Base-by-base conservation (phyloP, 2,888 invertebrate genomes). In the Patella depressa region DNA sequence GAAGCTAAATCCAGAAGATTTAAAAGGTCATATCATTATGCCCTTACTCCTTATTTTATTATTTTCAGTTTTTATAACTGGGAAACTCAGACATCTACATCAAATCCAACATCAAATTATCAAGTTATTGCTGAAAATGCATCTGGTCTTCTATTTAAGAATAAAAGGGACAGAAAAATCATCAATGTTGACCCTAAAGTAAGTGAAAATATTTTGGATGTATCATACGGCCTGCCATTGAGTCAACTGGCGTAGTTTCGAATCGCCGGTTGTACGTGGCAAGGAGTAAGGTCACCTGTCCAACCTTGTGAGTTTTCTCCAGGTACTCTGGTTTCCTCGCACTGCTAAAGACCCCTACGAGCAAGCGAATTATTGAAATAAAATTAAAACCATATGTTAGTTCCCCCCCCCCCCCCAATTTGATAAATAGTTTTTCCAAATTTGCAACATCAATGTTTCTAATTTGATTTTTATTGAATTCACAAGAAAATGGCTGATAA, bases 21-120 rank as follows among this genome's bases (percentile, higher is more conserved):
- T 45, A 45, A 45, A 45, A 45, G 45, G 45, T 45, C 5, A 45
- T 45, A 45, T 45, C 7, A 45, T 45, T 9, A 45, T 45, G 9
- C 9, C 45, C 45, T 45, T 45, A 45, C 9, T 45, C 45, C 45
- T 45, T 9, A 7, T 45, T 45, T 9, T 45, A 9, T 45, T 77
- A 73, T 71, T 85, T 88, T 19, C 84, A 92, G 91, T 84, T 92
- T 90, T 88, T 96, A 94, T 88, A 95, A 96, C 89, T 96, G 96
- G 95, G 94, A 95, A 76, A 94, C 94, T 53, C 95, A 95, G 55
- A 94, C 94, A 53, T 94, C 95, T 0, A 92, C 93, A 45, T 94
- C 95, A 69, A 96, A 95, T 85, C 94, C 95, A 81, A 95, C 95
- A 53, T 93, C 94, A 72, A 96, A 97, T 92, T 97, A 95, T 89